Evolutionary conservation across 2,113 vertebrate species (phyloP), one percentile per base, ranked within the genome.

Genomic region (Proterorhinus semilunaris): DNA sequence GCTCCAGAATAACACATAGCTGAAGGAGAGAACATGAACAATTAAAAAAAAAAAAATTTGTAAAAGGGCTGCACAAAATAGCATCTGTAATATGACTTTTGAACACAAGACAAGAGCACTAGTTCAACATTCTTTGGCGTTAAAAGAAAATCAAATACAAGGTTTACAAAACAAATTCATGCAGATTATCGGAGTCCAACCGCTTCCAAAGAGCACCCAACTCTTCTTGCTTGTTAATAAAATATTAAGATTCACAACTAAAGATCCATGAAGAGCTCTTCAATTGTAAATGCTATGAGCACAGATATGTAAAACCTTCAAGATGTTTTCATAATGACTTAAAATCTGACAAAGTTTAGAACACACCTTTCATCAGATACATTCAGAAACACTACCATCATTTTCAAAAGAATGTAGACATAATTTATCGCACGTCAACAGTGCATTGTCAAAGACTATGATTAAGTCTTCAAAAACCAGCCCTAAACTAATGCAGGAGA

Each of bases 1-100:
- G 98, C 94, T 98, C 98, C 65, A 99, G 92, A 90, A 99, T 99
- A 91, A 99, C 97, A 92, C 98, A 99, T 84, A 99, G 95, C 98
- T 99, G 86, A 62, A 65, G 46, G 53, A 46, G 45, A 11, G 36
- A n/a, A n/a, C 54, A 13, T 44, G 0, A 48, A 17, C 5, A 48
- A 48, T 79, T 47, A 49, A 12, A 62, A 21, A 2, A 21, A 21
- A 21, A 21, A 2, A 21, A 21, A 21, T 1, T 21, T 21, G 21
- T n/a, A 61, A 61, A 36, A 61, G 43, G 15, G 13, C 58, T 9
- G 15, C 43, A n/a, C n/a, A 7, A 45, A 61, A 45, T n/a, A 5
- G 42, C 58, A 44, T 59, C 11, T 43, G 42, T 15, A 42, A 3
- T 7, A 59, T 43, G 15, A 36, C 13, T 43, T 61, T 55, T 43